Base-by-base conservation (phyloP, 2,797 vertebrate species). In the Cichlasoma orientale region DNA sequence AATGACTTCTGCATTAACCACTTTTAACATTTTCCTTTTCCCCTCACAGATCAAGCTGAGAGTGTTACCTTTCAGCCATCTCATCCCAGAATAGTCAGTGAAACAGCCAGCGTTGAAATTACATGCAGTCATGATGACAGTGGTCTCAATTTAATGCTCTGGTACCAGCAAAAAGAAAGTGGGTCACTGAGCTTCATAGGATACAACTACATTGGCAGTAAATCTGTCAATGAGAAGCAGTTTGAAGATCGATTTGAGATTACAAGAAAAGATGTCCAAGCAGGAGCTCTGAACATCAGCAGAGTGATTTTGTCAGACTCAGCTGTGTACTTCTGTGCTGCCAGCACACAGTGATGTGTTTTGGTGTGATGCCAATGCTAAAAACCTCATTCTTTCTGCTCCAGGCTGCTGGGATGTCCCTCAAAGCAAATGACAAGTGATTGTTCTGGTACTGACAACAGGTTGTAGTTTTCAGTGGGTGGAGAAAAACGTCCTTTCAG, bases 261-360 rank as follows among this genome's bases (percentile, higher is more conserved):
- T 7, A 79, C 56, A 23, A 89, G 90, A 78, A 0, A 78, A 36
- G 7, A 59, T 3, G 0, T 0, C 0, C 1, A 18, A 27, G 83
- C 2, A 50, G 90, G 78, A 70, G 23, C 33, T 29, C 82, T 92
- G 53, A 66, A 56, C 1, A 72, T 93, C 19, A 2, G 0, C 13
- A 33, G 6, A 0, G 19, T 78, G 13, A 44, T 7, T 4, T 5
- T 0, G 5, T 70, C 80, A 55, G 78, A 92, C 80, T 84, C 85
- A 0, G 91, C 88, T 36, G 44, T 90, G 50, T 94, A 91, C 83
- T 93, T 89, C 82, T 94, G 93, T 23, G 90, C 93, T 66, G 87
- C 82, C 11, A 91, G 91, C 4, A 87, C 88, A 89, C 85, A 81
- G 79, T 90, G 86, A 86, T 84, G 81, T 79, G 84, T 84, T 90